Base-by-base conservation (phyloP, 2,797 vertebrate species). In the Oreochromis grahami region DNA sequence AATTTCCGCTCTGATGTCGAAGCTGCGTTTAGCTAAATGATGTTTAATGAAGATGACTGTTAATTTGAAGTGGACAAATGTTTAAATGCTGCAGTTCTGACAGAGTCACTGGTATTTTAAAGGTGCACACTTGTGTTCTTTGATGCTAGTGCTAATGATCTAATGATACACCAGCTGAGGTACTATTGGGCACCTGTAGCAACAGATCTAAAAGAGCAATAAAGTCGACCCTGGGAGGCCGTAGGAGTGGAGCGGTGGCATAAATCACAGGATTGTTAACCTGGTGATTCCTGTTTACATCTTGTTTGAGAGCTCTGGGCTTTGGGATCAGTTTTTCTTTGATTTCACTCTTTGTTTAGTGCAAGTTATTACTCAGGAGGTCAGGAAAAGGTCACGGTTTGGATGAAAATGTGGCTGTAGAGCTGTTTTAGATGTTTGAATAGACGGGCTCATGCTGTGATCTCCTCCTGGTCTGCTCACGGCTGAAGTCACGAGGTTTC, bases 221-320 rank as follows among this genome's bases (percentile, higher is more conserved):
- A 43, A 43, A 41, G 60, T 14, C 3, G 0, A 24, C 7, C 4
- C 36, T 68, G 60, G 19, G 36, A 68, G n/a, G 63, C 0, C 8
- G 63, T 8, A 0, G 12, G 63, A 41, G 60, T 65, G 63, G 21
- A 41, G 36, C 7, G 0, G 5, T 43, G 8, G 38, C 36, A 43
- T 41, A 15, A 24, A 24, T 24, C 36, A 41, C 60, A 24, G 60
- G 36, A 41, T 41, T 65, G 60, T 65, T 38, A 65, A 65, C 60
- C 8, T 6, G 56, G 29, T 1, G 29, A 58, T 60, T 17, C 11
- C n/a, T 5, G 63, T 68, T 68, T 68, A 21, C 5, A 9, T 32
- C 15, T 32, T 58, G 26, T 58, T 58, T 55, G 1, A 55, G 52
- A 14, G 52, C 4, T 55, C 4, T 26, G 29, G 2, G 60, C 36